A percentile compares a stretch with the other conserved stretches of the same genome.
Conservation (phyloP, 2,113 vertebrate species). For the Eudorcas thomsonii region DNA sequence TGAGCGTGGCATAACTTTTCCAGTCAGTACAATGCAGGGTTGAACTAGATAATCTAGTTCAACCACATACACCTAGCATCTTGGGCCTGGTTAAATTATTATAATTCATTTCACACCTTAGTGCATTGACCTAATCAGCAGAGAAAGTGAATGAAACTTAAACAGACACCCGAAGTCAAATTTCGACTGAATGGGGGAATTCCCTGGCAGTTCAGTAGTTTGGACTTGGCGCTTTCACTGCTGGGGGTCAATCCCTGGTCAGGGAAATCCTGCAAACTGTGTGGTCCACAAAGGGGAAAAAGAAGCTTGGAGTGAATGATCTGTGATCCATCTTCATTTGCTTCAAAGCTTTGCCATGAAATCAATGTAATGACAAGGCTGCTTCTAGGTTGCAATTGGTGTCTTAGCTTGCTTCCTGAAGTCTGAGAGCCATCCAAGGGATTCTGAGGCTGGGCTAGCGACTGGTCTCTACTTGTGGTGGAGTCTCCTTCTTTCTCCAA, state of each 20-base stretch:
- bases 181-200: not conserved
- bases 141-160: not conserved
- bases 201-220: not conserved
- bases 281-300: fast-evolving
- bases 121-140: not conserved
- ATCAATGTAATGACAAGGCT: not conserved
- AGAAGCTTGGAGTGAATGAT: not conserved
- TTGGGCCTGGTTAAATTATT: not conserved
- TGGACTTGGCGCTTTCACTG: not conserved
- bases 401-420: not conserved
- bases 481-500: not conserved
- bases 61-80: not conserved
- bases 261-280: not conserved
- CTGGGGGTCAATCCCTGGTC: not conserved
- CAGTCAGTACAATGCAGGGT: not conserved
- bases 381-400: not conserved
- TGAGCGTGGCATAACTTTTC: fast-evolving
- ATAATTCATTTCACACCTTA: not conserved
- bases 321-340: not conserved
- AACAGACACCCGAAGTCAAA: not conserved
- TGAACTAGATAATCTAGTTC: not conserved
- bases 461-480: not conserved
- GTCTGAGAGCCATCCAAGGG: not conserved
- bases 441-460: not conserved
- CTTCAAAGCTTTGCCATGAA: not conserved